These are phyloP conservation scores for Cherax destructor DNA, from an alignment of 1,140 invertebrate genomes.

Conservation along the genomic window DNA sequence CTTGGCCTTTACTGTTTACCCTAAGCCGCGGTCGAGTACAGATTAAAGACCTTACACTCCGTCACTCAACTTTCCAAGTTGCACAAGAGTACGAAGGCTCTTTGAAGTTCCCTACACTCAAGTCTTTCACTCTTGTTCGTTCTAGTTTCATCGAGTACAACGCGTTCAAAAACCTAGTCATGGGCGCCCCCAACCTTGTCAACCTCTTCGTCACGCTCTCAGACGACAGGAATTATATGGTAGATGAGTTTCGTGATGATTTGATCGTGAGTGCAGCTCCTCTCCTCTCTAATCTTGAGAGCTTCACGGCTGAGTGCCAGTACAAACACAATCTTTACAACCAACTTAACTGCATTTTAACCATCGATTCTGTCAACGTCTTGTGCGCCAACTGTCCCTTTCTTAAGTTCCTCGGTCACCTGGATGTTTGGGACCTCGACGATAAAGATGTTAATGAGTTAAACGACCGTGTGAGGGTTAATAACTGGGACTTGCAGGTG, in stretches of 20 bases:
- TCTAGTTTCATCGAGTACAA: conserved; percentile 70
- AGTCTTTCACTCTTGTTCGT: conserved; percentile 62
- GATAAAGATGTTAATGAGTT: conserved; percentile 65
- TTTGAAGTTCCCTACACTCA: conserved; percentile 30
- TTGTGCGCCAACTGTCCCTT: conserved; percentile 55
- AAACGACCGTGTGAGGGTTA: conserved; percentile 34
- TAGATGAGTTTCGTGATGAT: conserved; percentile 65
- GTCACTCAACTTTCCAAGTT: conserved; percentile 65
- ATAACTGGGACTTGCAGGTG: conserved; percentile 63
- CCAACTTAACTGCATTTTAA: conserved; percentile 66
- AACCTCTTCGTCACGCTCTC: conserved; percentile 50
- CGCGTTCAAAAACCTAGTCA: conserved; percentile 55
- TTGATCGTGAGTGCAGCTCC: conserved; percentile 38
- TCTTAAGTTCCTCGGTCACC: conserved; percentile 63
- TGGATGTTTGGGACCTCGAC: conserved; percentile 68
- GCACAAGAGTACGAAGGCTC: conserved; percentile 52
- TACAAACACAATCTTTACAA: conserved; percentile 66
- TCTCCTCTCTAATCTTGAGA: conserved; percentile 47
- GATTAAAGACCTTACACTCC: conserved; percentile 55
- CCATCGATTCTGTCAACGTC: conserved; percentile 50
- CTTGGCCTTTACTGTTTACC: conserved; percentile 60
- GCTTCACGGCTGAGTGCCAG: conserved; percentile 65
- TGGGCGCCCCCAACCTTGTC: conserved; percentile 50
- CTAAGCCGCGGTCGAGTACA: conserved; percentile 43
- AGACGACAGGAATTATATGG: conserved; percentile 68